Evolutionary conservation across 2,888 invertebrate species (phyloP).

Genomic region (Saturnia japonica): DNA sequence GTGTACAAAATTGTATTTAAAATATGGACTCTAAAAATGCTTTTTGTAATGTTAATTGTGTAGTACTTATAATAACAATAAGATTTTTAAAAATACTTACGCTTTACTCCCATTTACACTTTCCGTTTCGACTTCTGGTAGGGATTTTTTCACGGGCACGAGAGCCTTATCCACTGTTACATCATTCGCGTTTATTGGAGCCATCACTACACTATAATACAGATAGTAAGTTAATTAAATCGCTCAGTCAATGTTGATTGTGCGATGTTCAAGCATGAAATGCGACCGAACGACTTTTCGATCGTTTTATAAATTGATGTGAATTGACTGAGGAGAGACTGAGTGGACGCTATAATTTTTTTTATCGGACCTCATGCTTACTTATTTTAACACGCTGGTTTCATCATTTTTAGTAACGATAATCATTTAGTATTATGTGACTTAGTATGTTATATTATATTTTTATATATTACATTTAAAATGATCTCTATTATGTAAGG

Average conservation of each 20-base stretch:
- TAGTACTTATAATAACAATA: not conserved
- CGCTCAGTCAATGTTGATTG: slow-evolving; percentile 44
- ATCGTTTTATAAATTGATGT: slow-evolving; percentile 58
- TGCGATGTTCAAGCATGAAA: slow-evolving; percentile 62
- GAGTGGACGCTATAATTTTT: slow-evolving; percentile 35
- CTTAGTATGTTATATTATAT: not conserved
- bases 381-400: not conserved
- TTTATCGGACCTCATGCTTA: slow-evolving; percentile 12
- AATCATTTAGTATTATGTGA: not conserved
- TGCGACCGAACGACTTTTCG: slow-evolving; percentile 49
- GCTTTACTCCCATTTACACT: slow-evolving; percentile 44
- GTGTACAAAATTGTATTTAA: not conserved
- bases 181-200: slow-evolving; percentile 66
- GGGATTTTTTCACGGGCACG: slow-evolving; percentile 57
- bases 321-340: slow-evolving; percentile 36
- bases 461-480: not conserved
- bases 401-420: slow-evolving; percentile 4
- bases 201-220: slow-evolving; percentile 63
- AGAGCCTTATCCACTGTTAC: slow-evolving; percentile 57
- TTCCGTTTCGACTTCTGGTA: slow-evolving; percentile 72
- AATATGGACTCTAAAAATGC: not conserved
- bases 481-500: not conserved
- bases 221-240: slow-evolving; percentile 35
- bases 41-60: not conserved
- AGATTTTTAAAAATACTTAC: slow-evolving; percentile 12